Conservation (phyloP, 2,888 invertebrate species). For the Brachyopa scutellaris region DNA sequence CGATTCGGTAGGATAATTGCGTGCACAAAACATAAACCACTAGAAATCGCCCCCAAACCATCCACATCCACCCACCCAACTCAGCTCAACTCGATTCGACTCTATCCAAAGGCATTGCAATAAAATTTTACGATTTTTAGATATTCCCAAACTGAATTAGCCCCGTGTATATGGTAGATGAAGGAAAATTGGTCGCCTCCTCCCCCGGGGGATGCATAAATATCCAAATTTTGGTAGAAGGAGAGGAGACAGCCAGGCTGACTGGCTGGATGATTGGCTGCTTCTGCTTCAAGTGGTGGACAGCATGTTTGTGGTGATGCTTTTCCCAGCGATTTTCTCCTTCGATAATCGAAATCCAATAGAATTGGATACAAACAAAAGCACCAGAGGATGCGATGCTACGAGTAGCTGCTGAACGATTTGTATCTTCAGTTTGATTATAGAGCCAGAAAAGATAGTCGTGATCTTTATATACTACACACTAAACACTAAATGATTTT, state of each 20-base stretch:
- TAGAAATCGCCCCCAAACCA: slow-evolving; percentile 20
- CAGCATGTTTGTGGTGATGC: slow-evolving; percentile 35
- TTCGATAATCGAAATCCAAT: slow-evolving; percentile 61
- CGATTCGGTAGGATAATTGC: slow-evolving; percentile 59
- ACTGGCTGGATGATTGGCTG: not conserved
- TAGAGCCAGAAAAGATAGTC: slow-evolving; percentile 20
- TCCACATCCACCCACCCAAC: not conserved
- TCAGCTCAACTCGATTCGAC: not conserved
- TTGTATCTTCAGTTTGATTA: slow-evolving; percentile 51
- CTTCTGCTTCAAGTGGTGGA: slow-evolving; percentile 26
- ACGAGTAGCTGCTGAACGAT: slow-evolving; percentile 23
- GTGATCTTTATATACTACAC: slow-evolving; percentile 35
- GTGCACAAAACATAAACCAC: slow-evolving; percentile 65
- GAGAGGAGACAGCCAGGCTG: not conserved
- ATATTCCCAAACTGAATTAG: slow-evolving; percentile 64
- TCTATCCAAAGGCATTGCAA: slow-evolving; percentile 51
- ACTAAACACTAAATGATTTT: slow-evolving; percentile 61
- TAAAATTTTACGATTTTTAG: slow-evolving; percentile 71
- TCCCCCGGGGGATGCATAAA: slow-evolving; percentile 49
- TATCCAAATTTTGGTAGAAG: not conserved
- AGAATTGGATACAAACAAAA: slow-evolving; percentile 14
- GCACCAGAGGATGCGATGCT: not conserved
- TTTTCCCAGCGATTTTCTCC: slow-evolving; percentile 18
- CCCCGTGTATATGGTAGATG: not conserved
- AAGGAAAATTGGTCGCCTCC: not conserved